Percentiles rank a stretch among this genome's conserved stretches.
Conservation (phyloP, 1,140 invertebrate species). For the Plutomurus gul region DNA sequence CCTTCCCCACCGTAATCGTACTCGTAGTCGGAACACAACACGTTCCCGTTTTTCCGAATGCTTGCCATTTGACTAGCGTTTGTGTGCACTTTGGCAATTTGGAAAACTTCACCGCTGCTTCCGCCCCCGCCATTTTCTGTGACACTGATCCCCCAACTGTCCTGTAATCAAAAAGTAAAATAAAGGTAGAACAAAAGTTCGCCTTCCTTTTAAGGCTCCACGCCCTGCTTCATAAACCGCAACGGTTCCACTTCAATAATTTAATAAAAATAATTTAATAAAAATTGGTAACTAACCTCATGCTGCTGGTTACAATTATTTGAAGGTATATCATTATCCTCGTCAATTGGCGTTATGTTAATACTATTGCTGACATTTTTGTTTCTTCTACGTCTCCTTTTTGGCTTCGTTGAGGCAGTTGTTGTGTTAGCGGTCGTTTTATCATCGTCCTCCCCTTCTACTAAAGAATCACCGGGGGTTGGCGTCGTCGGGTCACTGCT, state of each 20-base stretch:
- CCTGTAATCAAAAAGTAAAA: no score
- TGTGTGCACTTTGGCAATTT: slow-evolving; percentile 14
- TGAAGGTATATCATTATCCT: neutral
- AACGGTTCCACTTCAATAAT: no score
- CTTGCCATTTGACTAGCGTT: neutral
- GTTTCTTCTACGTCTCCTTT: neutral
- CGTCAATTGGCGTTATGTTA: slow-evolving; percentile 1
- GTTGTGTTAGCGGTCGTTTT: neutral
- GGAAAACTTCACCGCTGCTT: neutral
- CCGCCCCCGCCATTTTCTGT: neutral
- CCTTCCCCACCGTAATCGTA: neutral
- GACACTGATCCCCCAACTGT: neutral
- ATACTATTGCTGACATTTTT: slow-evolving; percentile 5
- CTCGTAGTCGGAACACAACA: neutral
- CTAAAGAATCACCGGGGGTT: neutral
- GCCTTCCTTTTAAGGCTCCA: no score
- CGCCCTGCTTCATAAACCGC: no score
- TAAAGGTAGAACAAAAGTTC: no score
- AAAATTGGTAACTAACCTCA: no score
- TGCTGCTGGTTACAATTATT: neutral
- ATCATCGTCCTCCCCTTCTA: no score
- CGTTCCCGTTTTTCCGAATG: neutral
- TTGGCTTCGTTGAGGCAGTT: neutral
- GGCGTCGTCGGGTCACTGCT: neutral
- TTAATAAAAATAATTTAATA: no score